Conservation (phyloP, 2,888 invertebrate species). For the Acleris literana region DNA sequence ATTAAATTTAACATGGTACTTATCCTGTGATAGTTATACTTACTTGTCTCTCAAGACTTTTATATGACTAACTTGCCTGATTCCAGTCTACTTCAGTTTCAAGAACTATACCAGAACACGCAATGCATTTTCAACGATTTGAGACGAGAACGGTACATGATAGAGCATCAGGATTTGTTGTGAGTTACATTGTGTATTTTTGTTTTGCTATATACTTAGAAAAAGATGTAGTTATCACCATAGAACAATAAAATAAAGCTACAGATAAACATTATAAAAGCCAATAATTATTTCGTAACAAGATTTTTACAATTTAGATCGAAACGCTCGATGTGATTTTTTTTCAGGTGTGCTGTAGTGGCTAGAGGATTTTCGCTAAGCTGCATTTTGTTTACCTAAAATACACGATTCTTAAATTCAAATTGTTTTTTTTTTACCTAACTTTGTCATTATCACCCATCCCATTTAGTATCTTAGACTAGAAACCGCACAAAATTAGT, state of each 20-base stretch:
- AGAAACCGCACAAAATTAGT: too few species aligned
- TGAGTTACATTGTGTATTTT: conserved; percentile 50
- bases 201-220: too few species aligned
- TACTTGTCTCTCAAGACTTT: too few species aligned
- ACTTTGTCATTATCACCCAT: conserved; percentile 4
- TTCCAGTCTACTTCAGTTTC: conserved; percentile 5
- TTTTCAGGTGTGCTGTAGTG: conserved; percentile 41
- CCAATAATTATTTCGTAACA: too few species aligned
- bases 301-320: too few species aligned
- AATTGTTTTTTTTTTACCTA: conserved; percentile 19
- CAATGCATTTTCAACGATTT: conserved; percentile 75
- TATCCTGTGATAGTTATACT: too few species aligned
- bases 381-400: conserved; percentile 12
- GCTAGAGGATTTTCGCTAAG: conserved; percentile 37
- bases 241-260: too few species aligned
- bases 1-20: too few species aligned
- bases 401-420: conserved; percentile 6
- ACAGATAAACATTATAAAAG: too few species aligned
- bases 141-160: conserved; percentile 65
- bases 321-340: conserved; percentile 19
- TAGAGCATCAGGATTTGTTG: conserved; percentile 73
- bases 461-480: background rate
- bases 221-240: too few species aligned
- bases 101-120: conserved; percentile 45
- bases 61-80: too few species aligned